Base-by-base conservation (phyloP, 1,140 invertebrate species). In the Rhopalosiphum padi region DNA sequence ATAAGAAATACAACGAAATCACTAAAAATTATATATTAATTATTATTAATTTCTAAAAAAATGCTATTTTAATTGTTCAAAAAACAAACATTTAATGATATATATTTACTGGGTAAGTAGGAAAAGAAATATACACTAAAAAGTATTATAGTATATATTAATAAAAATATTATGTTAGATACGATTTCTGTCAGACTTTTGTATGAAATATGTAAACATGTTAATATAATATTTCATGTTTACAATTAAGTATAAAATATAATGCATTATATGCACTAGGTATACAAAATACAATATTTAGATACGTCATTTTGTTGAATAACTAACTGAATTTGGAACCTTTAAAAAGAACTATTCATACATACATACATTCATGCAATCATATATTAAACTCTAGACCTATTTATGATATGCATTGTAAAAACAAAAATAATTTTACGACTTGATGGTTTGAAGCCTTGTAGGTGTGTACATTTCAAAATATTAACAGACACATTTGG, bases 401-500 rank as follows among this genome's bases (percentile, higher is more conserved):
- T 60, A 60, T 2, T 60, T 25, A 55, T 23, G 6, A 46, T 46
- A 11, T 55, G 23, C 23, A 8, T 60, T 15, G 25, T 68, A 30
- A 68, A n/a, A n/a, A 68, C 15, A n/a, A 68, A 68, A 68, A n/a
- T 68, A 68, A n/a, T 68, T 77, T 0, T n/a, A 0, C 1, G 5
- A n/a, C 60, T 4, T n/a, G 30, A 77, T 18, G 60, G 11, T 4
- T 77, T 68, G 11, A 11, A 0, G 5, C 8, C 1, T n/a, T 77
- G 15, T n/a, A n/a, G 15, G 60, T n/a, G 18, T 6, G 11, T 18
- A 77, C 60, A n/a, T n/a, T 77, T 6, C 5, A 0, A n/a, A 77
- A 77, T 77, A 77, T n/a, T 77, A 77, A 77, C 30, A n/a, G 5
- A 35, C 1, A 77, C 0, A 83, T 94, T 90, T 77, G 88, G 94